Evolutionary conservation across 2,113 vertebrate species (phyloP).

Genomic region (Alaudala cheleensis): DNA sequence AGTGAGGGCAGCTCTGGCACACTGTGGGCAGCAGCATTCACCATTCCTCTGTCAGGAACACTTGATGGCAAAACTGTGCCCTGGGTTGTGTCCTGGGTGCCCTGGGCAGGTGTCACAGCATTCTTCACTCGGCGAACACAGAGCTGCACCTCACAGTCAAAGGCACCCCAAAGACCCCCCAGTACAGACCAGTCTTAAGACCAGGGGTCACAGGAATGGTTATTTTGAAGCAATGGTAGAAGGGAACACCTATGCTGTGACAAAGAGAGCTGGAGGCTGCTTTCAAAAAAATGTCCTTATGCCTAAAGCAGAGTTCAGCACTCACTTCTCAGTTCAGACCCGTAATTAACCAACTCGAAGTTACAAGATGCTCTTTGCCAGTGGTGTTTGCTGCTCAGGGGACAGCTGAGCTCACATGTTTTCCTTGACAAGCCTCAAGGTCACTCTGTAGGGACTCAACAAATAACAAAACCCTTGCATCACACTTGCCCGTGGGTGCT

Average conservation of each 20-base stretch:
- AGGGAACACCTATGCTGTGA: neutral
- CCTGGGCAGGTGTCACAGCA: neutral
- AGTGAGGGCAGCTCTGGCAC: rapidly evolving
- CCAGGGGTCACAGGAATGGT: no score
- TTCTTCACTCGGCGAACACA: neutral
- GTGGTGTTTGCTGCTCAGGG: neutral
- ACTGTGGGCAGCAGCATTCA: rapidly evolving
- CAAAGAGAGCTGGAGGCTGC: neutral
- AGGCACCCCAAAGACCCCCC: neutral
- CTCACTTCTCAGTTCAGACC: neutral
- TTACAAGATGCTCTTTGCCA: neutral
- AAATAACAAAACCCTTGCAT: neutral
- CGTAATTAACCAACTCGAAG: neutral
- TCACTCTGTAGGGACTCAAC: neutral
- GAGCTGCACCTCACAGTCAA: neutral
- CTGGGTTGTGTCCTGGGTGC: neutral
- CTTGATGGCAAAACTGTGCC: neutral
- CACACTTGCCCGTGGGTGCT: neutral
- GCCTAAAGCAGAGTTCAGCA: neutral
- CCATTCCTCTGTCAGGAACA: neutral
- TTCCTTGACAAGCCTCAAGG: constrained; percentile 21
- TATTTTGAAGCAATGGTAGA: neutral
- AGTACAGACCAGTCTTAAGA: neutral
- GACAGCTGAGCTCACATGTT: neutral
- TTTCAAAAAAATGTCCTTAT: neutral